Evolutionary conservation across 1,140 invertebrate genomes (phyloP), one percentile per base, ranked within the genome.

Genomic region (Cylas formicarius): DNA sequence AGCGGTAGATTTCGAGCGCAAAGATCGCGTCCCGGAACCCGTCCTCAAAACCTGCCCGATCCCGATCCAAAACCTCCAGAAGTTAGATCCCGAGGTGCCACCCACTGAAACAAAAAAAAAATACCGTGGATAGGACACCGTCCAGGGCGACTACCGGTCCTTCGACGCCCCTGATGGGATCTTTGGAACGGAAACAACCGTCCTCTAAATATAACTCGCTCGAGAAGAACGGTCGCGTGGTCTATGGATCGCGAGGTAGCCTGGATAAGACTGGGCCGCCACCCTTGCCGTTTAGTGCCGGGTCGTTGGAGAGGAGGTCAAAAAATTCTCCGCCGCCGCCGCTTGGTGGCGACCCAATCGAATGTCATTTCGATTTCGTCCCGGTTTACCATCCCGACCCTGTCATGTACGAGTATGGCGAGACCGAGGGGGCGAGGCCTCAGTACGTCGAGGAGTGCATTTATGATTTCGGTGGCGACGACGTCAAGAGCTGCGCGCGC

Each of bases 1-100:
- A 69, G 81, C 87, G 60, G 89, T 92, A 68, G 85, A 89, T 69
- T 86, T 90, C 70, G 68, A 69, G 48, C 67, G 67, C 55, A 69
- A 68, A 48, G 62, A 66, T 48, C 59, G 61, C 45, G 58, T 67
- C 56, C 63, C 66, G 20, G 61, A 67, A 56, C 69, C 71, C 4
- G 59, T 70, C 29, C 62, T 76, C 7, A 71, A 72, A 57, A 76
- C 73, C 7, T 65, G 65, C 44, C 72, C 71, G 9, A 75, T 76
- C 9, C 71, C 72, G n/a, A 67, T 68, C 14, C 67, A 70, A 33
- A 71, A 67, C 42, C 60, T 76, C 2, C 71, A 74, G 48, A 69
- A 69, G 37, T 56, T 76, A 7, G 74, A 76, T 62, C 72, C 73
- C 3, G 60, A 73, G 16, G 74, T 74, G n/a, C 62, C 68, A 19